phyloP scores from a whole-genome alignment of 2,888 invertebrate species.

The Sesamia inferens region DNA sequence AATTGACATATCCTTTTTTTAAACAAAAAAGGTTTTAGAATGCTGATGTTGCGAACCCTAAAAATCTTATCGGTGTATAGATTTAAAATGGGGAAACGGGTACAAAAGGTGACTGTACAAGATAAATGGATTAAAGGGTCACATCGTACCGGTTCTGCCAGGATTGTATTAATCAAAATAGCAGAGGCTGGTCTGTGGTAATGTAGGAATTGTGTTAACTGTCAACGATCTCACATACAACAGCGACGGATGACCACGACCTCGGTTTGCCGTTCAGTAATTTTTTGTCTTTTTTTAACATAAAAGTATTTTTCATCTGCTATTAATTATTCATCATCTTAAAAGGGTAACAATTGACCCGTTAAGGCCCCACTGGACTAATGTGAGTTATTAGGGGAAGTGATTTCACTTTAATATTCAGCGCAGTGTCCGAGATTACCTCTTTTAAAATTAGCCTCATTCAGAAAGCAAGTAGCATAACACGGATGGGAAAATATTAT shows the following conservation, averaged over 20 bases:
- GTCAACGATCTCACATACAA: conserved; percentile 65
- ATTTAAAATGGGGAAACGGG: conserved; percentile 69
- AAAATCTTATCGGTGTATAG: conserved; percentile 63
- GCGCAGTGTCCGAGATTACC: background rate
- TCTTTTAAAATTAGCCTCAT: conserved; percentile 20
- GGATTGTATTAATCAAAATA: conserved; percentile 75
- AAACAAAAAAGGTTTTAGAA: conserved; percentile 48
- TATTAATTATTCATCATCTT: conserved; percentile 36
- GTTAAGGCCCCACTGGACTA: background rate
- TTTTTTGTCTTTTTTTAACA: conserved; percentile 37
- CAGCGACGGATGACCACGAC: conserved; percentile 7
- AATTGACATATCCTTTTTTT: conserved; percentile 64
- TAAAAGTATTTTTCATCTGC: conserved; percentile 26
- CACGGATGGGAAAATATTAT: background rate
- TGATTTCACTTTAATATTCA: conserved; percentile 25
- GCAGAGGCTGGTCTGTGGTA: conserved; percentile 69
- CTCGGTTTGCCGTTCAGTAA: conserved; percentile 7
- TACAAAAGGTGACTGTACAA: conserved; percentile 74
- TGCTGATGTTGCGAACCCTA: conserved; percentile 55
- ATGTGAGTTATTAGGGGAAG: conserved; percentile 10
- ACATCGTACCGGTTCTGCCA: conserved; percentile 66
- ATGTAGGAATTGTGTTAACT: conserved; percentile 82
- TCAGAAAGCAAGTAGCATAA: background rate
- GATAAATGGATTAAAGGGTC: conserved; percentile 81
- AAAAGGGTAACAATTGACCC: conserved; percentile 36